Evolutionary conservation across 2,113 vertebrate genomes (phyloP).

Genomic region (Callipepla californica): DNA sequence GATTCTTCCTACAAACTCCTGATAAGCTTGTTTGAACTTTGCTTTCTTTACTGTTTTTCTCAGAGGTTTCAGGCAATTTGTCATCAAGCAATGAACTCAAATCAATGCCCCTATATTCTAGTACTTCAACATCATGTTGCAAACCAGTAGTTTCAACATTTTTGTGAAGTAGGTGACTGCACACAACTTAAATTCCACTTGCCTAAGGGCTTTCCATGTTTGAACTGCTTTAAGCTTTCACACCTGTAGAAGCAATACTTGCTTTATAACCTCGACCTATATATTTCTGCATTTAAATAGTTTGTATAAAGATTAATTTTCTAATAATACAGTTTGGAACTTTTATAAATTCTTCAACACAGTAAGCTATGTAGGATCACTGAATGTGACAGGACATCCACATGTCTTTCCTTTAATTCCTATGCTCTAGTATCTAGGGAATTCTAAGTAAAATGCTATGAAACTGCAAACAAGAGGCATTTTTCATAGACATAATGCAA

Average conservation of each 20-base stretch:
- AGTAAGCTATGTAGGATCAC: background rate
- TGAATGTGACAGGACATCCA: background rate
- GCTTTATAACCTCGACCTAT: background rate
- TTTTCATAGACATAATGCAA: background rate
- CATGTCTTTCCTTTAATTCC: background rate
- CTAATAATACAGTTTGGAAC: background rate
- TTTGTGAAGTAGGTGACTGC: background rate
- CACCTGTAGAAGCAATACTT: background rate
- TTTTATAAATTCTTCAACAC: background rate
- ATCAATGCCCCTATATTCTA: background rate
- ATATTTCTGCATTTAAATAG: background rate
- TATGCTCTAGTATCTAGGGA: background rate
- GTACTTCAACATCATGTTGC: background rate
- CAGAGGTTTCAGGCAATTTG: background rate
- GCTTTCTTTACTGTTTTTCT: background rate
- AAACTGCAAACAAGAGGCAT: background rate
- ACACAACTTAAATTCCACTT: constrained; percentile 10
- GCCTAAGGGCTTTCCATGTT: background rate
- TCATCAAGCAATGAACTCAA: background rate
- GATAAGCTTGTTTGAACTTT: background rate
- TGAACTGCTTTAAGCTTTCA: background rate
- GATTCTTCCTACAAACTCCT: background rate
- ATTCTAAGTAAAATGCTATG: background rate
- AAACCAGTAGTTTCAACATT: background rate
- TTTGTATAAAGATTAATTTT: background rate